Percentiles rank a stretch among this genome's conserved stretches.
Conservation (phyloP, 1,140 invertebrate genomes). For the Campoletis sonorensis region DNA sequence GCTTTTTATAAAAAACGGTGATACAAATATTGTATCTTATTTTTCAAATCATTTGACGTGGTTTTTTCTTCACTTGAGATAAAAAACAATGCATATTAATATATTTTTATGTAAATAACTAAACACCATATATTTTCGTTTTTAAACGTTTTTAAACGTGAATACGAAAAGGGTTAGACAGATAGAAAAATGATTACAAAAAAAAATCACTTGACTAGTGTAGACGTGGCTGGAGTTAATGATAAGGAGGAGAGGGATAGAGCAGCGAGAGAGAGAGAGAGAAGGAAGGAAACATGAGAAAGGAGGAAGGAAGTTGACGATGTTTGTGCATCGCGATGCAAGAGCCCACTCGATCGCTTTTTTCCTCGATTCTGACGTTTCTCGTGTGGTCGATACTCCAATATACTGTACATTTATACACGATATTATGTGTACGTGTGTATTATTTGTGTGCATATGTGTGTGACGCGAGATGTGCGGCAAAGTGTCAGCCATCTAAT, state of each 20-base stretch:
- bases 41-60: too few species aligned
- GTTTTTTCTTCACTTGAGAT: too few species aligned
- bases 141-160: neutral
- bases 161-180: conserved; percentile 1
- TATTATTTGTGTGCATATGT: too few species aligned
- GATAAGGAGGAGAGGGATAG: neutral
- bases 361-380: neutral
- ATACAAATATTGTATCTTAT: too few species aligned
- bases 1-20: too few species aligned
- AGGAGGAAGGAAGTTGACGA: conserved; percentile 6
- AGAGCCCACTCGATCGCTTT: neutral
- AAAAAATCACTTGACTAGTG: conserved; percentile 16
- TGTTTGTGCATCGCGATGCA: conserved; percentile 2
- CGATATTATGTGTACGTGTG: too few species aligned
- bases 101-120: too few species aligned
- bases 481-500: conserved; percentile 38
- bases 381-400: neutral
- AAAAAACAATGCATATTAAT: too few species aligned
- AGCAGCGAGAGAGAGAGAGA: neutral
- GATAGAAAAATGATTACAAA: neutral
- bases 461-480: conserved; percentile 2
- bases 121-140: too few species aligned
- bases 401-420: neutral
- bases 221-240: neutral
- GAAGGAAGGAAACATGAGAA: neutral